These are phyloP conservation scores for Pithecia hirsuta DNA, from an alignment of 2,797 vertebrate genomes.

Conservation along the genomic window DNA sequence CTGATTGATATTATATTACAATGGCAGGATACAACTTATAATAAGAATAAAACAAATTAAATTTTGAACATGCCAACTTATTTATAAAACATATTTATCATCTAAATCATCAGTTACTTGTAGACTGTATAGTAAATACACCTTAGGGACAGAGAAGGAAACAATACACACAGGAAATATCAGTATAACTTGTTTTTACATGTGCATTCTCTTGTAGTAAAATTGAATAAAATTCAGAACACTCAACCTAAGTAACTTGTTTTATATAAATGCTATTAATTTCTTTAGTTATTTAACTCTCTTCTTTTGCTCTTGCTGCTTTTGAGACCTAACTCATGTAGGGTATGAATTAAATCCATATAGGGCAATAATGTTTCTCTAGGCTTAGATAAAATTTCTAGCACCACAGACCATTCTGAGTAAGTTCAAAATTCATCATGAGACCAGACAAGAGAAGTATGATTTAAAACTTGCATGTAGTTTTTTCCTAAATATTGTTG, in stretches of 20 bases:
- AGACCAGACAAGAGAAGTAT: background rate
- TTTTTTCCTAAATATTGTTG: background rate
- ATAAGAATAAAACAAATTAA: background rate
- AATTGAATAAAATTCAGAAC: slow-evolving; percentile 3
- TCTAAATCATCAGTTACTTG: background rate
- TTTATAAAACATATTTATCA: background rate
- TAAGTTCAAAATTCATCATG: background rate
- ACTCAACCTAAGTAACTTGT: background rate
- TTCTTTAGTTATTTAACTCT: slow-evolving; percentile 8
- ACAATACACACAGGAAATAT: background rate
- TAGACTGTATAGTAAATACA: background rate
- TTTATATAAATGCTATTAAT: background rate
- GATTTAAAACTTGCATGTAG: background rate
- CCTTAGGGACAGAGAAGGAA: background rate
- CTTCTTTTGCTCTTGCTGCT: background rate
- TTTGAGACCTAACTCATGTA: background rate
- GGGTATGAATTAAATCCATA: background rate
- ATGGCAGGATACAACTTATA: background rate
- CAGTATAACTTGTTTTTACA: background rate
- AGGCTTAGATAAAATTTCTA: slow-evolving; percentile 20
- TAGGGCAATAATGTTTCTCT: background rate
- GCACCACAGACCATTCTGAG: background rate
- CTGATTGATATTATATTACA: background rate
- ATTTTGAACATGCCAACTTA: background rate
- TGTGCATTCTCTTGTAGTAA: background rate